Conservation (phyloP, 2,888 invertebrate species). For the Lasioglossum marginatum region DNA sequence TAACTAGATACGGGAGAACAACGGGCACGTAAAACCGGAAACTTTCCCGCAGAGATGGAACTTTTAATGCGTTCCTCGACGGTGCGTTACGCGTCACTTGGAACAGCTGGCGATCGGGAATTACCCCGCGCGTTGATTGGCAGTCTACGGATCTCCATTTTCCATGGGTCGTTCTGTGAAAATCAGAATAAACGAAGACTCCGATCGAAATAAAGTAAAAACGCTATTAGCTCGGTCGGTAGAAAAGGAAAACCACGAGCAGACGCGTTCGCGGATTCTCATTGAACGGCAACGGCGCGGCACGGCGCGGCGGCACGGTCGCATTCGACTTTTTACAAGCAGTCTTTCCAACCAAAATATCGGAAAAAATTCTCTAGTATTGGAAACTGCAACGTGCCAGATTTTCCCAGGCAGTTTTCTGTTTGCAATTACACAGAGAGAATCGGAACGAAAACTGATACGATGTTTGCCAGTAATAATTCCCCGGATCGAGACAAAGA, state of each 20-base stretch:
- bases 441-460: neutral
- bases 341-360: neutral
- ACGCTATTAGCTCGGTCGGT: neutral
- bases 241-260: neutral
- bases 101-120: neutral
- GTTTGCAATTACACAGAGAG: neutral
- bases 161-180: neutral
- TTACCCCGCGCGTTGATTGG: neutral
- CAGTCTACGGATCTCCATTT: neutral
- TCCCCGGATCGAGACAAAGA: neutral
- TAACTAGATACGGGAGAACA: slow-evolving; percentile 10
- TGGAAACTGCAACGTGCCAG: neutral
- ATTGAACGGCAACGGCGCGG: too few species aligned
- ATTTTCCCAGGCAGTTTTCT: neutral
- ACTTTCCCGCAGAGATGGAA: slow-evolving; percentile 3
- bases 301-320: neutral
- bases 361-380: neutral
- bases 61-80: slow-evolving; percentile 11
- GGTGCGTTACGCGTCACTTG: neutral
- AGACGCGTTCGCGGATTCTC: neutral
- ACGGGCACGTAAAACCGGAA: neutral
- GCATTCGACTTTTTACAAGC: neutral
- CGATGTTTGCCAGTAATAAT: neutral
- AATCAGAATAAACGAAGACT: neutral
- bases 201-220: neutral